Conservation (phyloP, 2,888 invertebrate genomes). For the Agrochola litura region DNA sequence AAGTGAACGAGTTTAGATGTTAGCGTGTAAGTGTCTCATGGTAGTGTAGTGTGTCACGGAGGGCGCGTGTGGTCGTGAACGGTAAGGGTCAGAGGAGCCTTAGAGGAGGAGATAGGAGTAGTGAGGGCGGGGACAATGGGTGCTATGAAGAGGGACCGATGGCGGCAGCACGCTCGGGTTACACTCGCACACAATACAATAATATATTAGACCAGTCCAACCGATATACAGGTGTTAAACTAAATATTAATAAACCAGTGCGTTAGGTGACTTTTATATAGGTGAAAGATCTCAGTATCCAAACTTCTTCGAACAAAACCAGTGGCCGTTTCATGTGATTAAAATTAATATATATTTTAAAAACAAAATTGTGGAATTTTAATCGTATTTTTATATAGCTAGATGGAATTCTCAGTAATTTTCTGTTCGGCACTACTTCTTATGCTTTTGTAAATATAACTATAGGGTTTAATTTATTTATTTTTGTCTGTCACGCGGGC, state of each 20-base stretch:
- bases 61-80: constrained; percentile 72
- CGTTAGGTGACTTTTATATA: constrained; percentile 75
- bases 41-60: constrained; percentile 56
- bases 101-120: constrained; percentile 55
- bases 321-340: constrained; percentile 89
- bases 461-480: constrained; percentile 88
- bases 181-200: constrained; percentile 64
- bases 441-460: constrained; percentile 89
- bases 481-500: constrained; percentile 78
- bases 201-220: constrained; percentile 70
- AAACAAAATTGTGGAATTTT: constrained; percentile 77
- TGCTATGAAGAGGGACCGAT: constrained; percentile 83
- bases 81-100: constrained; percentile 79
- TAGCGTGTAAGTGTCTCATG: constrained; percentile 72
- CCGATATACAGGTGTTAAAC: constrained; percentile 71
- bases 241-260: constrained; percentile 77
- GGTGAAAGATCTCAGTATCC: constrained; percentile 88
- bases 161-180: constrained; percentile 59
- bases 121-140: constrained; percentile 75
- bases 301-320: constrained; percentile 86
- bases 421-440: constrained; percentile 85
- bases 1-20: constrained; percentile 75
- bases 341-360: constrained; percentile 74
- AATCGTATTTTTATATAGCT: constrained; percentile 88
- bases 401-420: constrained; percentile 85